A percentile compares a stretch with the other conserved stretches of the same genome.
Evolutionary conservation across 2,888 invertebrate species (phyloP).

Genomic region (Catocala nupta): DNA sequence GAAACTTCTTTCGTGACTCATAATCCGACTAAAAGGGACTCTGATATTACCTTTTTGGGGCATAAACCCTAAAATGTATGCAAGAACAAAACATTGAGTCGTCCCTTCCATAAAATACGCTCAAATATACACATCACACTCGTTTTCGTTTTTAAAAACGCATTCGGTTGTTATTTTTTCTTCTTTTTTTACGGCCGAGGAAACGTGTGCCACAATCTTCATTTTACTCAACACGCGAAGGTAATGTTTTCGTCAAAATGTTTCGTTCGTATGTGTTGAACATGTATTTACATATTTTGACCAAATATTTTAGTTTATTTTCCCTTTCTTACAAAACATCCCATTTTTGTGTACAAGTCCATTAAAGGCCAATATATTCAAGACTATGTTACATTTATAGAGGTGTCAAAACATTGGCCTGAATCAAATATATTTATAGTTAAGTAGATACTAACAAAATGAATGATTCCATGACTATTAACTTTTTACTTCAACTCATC

Average conservation of each 20-base stretch:
- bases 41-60: conserved; percentile 36
- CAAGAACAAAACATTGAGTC: conserved; percentile 34
- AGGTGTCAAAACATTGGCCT: too few relatives aligned
- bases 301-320: conserved; percentile 6
- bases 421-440: too few relatives aligned
- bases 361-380: too few relatives aligned
- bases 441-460: too few relatives aligned
- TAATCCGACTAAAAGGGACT: conserved; percentile 38
- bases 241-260: conserved; percentile 19
- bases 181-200: conserved; percentile 26
- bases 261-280: conserved; percentile 9
- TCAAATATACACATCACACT: conserved; percentile 51
- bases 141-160: conserved; percentile 40
- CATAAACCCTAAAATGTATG: conserved; percentile 37
- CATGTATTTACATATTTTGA: conserved; percentile 15
- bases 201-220: conserved; percentile 22
- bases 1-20: conserved; percentile 32
- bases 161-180: conserved; percentile 28
- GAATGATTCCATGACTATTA: not conserved
- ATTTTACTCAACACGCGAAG: conserved; percentile 27
- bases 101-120: conserved; percentile 42
- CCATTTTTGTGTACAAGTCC: not conserved
- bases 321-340: conserved; percentile 10
- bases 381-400: too few relatives aligned
- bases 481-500: conserved; percentile 11